These are phyloP conservation scores for Mugil cephalus DNA, from an alignment of 2,113 vertebrate species.

Conservation along the genomic window DNA sequence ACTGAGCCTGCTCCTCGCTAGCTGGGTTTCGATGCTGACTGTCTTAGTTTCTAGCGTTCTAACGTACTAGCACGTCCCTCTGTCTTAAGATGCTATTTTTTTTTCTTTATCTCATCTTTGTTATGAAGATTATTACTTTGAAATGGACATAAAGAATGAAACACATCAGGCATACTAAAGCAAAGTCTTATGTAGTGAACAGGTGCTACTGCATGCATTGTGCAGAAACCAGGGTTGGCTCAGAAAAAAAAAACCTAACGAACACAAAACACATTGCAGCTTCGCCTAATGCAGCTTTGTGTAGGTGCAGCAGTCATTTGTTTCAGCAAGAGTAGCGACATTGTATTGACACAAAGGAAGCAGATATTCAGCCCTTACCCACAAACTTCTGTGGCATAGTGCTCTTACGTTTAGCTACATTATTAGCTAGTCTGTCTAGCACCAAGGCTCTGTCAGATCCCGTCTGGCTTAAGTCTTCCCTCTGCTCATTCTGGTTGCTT, in stretches of 20 bases:
- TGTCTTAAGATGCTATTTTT: background rate
- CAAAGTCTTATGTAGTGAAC: background rate
- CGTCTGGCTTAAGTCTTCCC: conserved; percentile 97
- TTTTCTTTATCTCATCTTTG: background rate
- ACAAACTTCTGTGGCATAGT: conserved; percentile 99
- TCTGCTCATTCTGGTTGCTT: conserved; percentile 96
- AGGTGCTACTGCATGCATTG: conserved; percentile 41
- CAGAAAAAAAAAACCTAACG: conserved; percentile 8
- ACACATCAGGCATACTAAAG: background rate
- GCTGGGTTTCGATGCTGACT: conserved; percentile 11
- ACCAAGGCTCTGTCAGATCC: conserved; percentile 97
- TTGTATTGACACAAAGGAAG: conserved; percentile 83
- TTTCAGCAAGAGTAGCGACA: conserved; percentile 30
- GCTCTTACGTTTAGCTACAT: conserved; percentile 99
- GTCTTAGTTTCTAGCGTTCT: background rate
- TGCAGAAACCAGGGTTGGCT: conserved; percentile 34
- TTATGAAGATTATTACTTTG: background rate
- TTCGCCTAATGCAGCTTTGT: conserved; percentile 19
- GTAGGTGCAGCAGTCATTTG: conserved; percentile 1
- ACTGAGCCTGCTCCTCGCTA: conserved; percentile 1
- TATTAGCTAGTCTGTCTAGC: conserved; percentile 99
- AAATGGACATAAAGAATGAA: conserved; percentile 1
- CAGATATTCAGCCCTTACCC: conserved; percentile 96
- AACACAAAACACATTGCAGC: conserved; percentile 34
- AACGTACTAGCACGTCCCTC: background rate